Evolutionary conservation across 2,797 vertebrate genomes (phyloP), one percentile per base, ranked within the genome.

Genomic region (Urophycis tenuis): DNA sequence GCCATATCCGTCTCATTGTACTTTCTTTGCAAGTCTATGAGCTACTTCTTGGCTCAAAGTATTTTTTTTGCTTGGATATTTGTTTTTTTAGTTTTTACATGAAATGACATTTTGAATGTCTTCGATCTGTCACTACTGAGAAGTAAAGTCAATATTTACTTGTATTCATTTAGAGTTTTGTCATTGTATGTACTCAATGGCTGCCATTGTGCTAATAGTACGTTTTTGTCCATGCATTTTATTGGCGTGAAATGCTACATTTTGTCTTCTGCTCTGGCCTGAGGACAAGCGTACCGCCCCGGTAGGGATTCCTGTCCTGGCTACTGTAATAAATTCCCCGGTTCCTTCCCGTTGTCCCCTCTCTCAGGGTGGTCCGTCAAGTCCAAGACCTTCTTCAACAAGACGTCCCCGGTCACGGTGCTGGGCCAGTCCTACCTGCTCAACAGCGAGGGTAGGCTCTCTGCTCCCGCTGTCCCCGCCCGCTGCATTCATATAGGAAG

Each of bases 331-430:
- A 70, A 35, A 69, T 41, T 64, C 25, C 39, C 30, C 36, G 17
- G 74, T 3, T 31, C 69, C 15, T 60, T 60, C 53, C 53, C 45
- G 4, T 22, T 53, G 22, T 45, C 36, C 3, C 82, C 32, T 69
- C 30, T 76, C n/a, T 2, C 76, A 98, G 96, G 96, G n/a, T 98
- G 96, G 96, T 91, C 94, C 0, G 94, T 98, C 53, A 96, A 95
- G 89, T 93, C 93, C 73, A 95, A 95, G 89, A 95, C 96, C 1
- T 92, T 91, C 72, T 97, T 98, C 86, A 97, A 94, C 91, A 95
- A 95, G 84, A 83, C 90, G 0, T 95, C 95, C 0, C 95, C 94
- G 0, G 85, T 97, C 41, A 90, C 90, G 34, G 81, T 96, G 70
- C 90, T 97, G 75, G 96, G 96, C 72, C 92, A 93, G 72, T 90